A percentile compares a stretch with the other conserved stretches of the same genome.
These are phyloP conservation scores for Pteruthius melanotis DNA, from an alignment of 2,113 vertebrate species.

Conservation along the genomic window DNA sequence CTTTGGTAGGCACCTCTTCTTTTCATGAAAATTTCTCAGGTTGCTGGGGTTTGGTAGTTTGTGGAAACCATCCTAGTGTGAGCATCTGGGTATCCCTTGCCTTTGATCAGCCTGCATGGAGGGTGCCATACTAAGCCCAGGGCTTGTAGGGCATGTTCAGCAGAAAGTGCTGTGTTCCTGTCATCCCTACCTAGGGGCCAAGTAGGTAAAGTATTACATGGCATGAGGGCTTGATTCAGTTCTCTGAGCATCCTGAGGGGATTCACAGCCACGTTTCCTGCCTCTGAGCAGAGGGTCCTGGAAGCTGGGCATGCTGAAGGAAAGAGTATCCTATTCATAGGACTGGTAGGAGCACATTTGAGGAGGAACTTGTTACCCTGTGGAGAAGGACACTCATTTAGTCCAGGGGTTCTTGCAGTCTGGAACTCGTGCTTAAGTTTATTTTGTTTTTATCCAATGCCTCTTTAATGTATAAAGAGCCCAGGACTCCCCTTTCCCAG, in stretches of 20 bases:
- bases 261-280: not conserved
- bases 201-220: not conserved
- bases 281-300: not conserved
- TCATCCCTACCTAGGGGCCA: not conserved
- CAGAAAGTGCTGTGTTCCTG: not conserved
- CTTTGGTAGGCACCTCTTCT: not conserved
- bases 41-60: not conserved
- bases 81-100: not conserved
- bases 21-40: not conserved
- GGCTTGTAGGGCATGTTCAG: not conserved
- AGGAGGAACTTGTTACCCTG: not conserved
- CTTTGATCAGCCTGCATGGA: not conserved
- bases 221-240: not conserved
- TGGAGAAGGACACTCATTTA: not conserved
- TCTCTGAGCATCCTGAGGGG: not conserved
- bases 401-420: not conserved
- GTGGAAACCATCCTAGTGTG: not conserved
- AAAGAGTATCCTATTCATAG: not conserved
- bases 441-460: slow-evolving; percentile 19
- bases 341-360: not conserved
- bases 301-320: not conserved
- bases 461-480: slow-evolving; percentile 13
- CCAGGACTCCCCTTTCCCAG: not conserved
- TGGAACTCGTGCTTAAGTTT: slow-evolving; percentile 18
- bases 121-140: not conserved